Conservation (phyloP, 2,797 vertebrate species). For the Cossypha niveicapilla region DNA sequence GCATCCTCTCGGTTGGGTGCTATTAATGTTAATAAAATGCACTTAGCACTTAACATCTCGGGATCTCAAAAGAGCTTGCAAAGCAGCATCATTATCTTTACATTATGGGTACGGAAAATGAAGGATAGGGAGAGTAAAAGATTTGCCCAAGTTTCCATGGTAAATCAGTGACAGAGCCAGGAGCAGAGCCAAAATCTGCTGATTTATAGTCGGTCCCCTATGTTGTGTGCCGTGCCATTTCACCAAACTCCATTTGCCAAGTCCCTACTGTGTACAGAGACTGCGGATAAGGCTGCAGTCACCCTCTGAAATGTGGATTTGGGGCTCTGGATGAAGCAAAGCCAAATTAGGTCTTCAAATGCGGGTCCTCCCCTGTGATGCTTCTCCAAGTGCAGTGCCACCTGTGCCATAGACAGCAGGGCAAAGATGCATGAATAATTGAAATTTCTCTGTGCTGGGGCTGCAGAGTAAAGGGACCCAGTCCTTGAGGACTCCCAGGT, state of each 20-base stretch:
- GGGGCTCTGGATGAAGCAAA: background rate
- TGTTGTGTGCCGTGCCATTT: conserved; percentile 29
- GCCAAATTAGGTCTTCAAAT: conserved; percentile 13
- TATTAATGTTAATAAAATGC: conserved; percentile 53
- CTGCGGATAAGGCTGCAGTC: conserved; percentile 3
- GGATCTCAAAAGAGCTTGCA: conserved; percentile 58
- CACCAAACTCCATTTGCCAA: conserved; percentile 62
- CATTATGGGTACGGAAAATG: conserved; percentile 17
- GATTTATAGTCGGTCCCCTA: conserved; percentile 51
- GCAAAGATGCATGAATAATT: background rate
- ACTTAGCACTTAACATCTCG: conserved; percentile 41
- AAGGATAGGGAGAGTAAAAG: conserved; percentile 8
- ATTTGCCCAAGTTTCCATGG: conserved; percentile 64
- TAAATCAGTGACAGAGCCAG: conserved; percentile 55
- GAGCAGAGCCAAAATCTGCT: conserved; percentile 59
- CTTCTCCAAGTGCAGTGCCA: background rate
- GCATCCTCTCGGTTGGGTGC: conserved; percentile 36
- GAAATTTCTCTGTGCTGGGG: background rate
- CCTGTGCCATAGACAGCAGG: background rate
- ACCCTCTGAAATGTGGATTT: background rate
- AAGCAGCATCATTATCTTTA: conserved; percentile 47
- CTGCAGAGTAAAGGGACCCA: background rate
- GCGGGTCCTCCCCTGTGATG: background rate
- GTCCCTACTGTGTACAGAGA: conserved; percentile 25
- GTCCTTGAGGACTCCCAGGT: background rate